Base-by-base conservation (phyloP, 2,888 invertebrate species). In the Zygogramma bicolorata region DNA sequence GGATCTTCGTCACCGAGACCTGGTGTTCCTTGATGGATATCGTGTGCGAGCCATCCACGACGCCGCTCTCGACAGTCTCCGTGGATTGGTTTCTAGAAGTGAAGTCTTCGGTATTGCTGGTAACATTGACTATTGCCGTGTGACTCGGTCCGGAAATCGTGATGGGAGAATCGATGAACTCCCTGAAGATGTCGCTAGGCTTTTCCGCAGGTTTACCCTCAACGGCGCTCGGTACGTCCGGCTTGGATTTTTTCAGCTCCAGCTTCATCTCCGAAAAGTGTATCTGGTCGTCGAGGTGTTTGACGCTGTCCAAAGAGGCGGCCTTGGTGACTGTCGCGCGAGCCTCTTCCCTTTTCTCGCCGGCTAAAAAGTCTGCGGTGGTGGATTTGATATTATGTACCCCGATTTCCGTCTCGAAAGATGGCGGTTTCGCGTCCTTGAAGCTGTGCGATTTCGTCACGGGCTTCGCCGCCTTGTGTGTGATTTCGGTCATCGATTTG, bases 371-470 rank as follows among this genome's bases (percentile, higher is more conserved):
- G 18, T 75, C 73, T 31, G 74, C 71, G 5, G 70, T 70, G 13
- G 65, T 46, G 1, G 40, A 22, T 27, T 72, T 69, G 20, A 65
- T 40, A 15, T 67, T 27, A 20, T 65, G 34, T 3, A 27, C 58
- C 49, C 76, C 73, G 58, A 34, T 69, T 29, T 73, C 73, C 0
- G 65, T 31, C 20, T 73, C 71, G 57, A 71, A 59, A 34, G 62
- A 20, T 18, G 72, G 38, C 62, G 90, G 89, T 75, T 79, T 77
- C n/a, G 77, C 90, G 89, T 83, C 89, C 89, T 81, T 90, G 86
- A 94, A 93, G 81, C 93, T 94, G 76, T 93, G 92, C 1, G 93
- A 92, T 84, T 94, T 94, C 63, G 92, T 90, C 25, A 93, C 90
- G 22, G 91, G 89, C 84, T 90, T 91, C 29, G 86, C 82, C 18